phyloP scores from a whole-genome alignment of 2,113 vertebrate genomes.

The Ariopsis seemanni region DNA sequence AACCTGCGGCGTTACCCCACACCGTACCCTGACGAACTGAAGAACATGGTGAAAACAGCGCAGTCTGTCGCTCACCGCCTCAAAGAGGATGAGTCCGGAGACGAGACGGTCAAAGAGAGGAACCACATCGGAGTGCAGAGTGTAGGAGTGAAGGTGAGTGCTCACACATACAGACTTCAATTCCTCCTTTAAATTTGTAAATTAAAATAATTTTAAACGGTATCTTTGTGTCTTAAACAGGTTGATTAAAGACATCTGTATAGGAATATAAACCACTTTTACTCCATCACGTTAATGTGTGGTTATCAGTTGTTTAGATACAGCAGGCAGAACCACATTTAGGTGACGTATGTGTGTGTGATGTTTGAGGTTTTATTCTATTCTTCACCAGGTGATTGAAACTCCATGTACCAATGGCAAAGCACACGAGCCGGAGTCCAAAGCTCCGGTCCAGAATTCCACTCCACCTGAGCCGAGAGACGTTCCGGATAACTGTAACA shows the following conservation, averaged over 20 bases:
- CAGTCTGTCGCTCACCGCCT: conserved; percentile 94
- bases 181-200: not conserved
- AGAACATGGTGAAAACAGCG: conserved; percentile 99
- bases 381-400: conserved; percentile 80
- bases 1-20: conserved; percentile 97
- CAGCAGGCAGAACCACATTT: not conserved
- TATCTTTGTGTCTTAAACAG: not conserved
- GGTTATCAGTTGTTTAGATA: not conserved
- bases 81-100: conserved; percentile 88
- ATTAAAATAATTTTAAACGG: too few species aligned
- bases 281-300: not conserved
- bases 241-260: not conserved
- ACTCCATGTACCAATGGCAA: conserved; percentile 73
- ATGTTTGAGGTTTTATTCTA: not conserved
- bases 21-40: conserved; percentile 96
- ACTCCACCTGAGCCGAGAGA: conserved; percentile 72
- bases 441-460: conserved; percentile 69
- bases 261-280: not conserved
- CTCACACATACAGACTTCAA: not conserved
- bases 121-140: conserved; percentile 84
- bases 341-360: not conserved
- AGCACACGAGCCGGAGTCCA: conserved; percentile 75
- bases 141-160: conserved; percentile 84
- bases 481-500: conserved; percentile 66
- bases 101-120: conserved; percentile 76